Evolutionary conservation across 2,113 vertebrate genomes (phyloP), one percentile per base, ranked within the genome.

Genomic region (Barnardius zonarius): DNA sequence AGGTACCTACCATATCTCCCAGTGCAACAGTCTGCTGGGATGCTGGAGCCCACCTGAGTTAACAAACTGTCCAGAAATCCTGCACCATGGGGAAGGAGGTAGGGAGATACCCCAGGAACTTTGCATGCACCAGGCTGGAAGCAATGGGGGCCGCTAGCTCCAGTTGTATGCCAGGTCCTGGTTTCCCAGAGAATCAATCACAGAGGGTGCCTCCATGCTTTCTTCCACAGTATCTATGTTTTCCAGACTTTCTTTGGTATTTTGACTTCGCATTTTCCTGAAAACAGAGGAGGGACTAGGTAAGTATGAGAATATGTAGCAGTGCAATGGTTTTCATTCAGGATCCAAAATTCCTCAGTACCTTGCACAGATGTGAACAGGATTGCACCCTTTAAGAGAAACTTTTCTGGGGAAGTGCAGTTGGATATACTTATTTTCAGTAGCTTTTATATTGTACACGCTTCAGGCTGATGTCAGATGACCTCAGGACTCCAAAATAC

Each of bases 1-100:
- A 74, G 41, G 28, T 61, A 48, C 5, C 13, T 17, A 15, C 25
- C 0, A 0, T 41, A 28, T 63, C 61, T 91, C 41, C 54, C 37
- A 25, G 48, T 13, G 51, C 7, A 35, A 20, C 13, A 35, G 25
- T 59, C 78, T 79, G 12, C 57, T 66, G 75, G 33, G 48, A 44
- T 1, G 7, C 35, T 76, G 79, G 62, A 70, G 33, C 30, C 62
- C 44, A 76, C 11, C 13, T 1, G 4, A 82, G 23, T 46, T 75
- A 78, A 88, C 15, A 88, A 70, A 64, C 46, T 48, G 19, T 22
- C 8, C 48, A 82, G 35, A 87, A 88, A 64, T 85, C 41, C 52
- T 80, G 41, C 19, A 75, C 10, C 22, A 11, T 68, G 39, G 18
- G 41, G 24, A 82, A 83, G 16, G 5, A 3, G 64, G 7, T 44